A percentile compares a stretch with the other conserved stretches of the same genome.
Evolutionary conservation across 1,140 invertebrate genomes (phyloP).

Genomic region (Augochlora pura): DNA sequence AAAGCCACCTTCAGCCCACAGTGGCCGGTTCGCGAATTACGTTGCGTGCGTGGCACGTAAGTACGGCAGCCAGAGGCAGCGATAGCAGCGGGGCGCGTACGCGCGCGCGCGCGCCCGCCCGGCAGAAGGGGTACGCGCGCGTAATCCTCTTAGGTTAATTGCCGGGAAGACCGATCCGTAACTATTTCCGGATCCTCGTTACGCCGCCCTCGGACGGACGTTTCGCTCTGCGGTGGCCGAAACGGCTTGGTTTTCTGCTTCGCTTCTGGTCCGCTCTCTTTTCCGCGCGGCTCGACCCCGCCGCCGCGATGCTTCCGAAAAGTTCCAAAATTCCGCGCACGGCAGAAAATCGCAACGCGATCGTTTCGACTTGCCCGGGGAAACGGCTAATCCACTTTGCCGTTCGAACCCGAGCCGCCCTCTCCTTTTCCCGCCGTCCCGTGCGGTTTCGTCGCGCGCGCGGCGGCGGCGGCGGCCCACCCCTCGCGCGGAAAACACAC

Average conservation of each 20-base stretch:
- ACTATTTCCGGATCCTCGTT: conserved; percentile 49
- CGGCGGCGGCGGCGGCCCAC: neutral
- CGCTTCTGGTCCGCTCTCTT: no score
- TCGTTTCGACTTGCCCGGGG: conserved; percentile 30
- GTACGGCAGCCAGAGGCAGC: no score
- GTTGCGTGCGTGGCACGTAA: conserved; percentile 7
- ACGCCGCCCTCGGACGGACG: neutral
- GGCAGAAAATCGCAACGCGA: conserved; percentile 23
- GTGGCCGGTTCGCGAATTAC: conserved; percentile 38
- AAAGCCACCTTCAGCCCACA: conserved; percentile 5
- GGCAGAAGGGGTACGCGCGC: conserved; percentile 5
- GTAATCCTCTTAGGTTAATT: conserved; percentile 63
- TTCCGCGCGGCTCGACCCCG: neutral
- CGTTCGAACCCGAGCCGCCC: neutral
- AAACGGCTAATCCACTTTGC: conserved; percentile 54
- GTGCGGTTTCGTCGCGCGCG: conserved; percentile 7
- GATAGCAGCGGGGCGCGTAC: no score
- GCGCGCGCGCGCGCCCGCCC: neutral
- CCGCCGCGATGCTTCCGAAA: conserved; percentile 20
- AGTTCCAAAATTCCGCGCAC: conserved; percentile 42
- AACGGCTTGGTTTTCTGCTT: neutral
- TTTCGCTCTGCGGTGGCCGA: neutral
- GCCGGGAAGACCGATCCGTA: conserved; percentile 51
- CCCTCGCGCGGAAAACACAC: conserved; percentile 13
- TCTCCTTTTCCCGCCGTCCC: neutral